Conservation (phyloP, 2,797 vertebrate genomes). For the Pitangus sulphuratus region DNA sequence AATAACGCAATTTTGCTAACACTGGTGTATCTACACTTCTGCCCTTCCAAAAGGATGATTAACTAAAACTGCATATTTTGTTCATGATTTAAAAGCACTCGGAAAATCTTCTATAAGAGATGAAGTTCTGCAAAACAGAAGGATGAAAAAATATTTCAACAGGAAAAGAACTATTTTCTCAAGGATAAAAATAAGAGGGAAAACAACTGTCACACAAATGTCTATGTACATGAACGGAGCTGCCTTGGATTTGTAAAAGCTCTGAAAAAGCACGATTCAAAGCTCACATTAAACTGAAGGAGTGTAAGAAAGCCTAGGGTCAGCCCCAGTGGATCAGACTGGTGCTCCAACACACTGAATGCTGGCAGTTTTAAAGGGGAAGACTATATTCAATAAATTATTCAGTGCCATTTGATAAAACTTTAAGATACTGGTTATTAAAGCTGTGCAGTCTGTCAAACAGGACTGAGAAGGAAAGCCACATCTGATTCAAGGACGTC, state of each 20-base stretch:
- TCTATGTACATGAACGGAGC: background rate
- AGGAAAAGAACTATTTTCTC: background rate
- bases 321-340: background rate
- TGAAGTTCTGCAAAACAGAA: background rate
- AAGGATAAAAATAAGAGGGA: background rate
- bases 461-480: rapidly evolving
- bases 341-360: background rate
- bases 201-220: background rate
- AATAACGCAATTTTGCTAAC: background rate
- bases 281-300: background rate
- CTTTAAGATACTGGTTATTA: background rate
- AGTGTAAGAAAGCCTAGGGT: background rate
- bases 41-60: background rate
- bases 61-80: background rate
- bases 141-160: background rate
- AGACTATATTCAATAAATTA: background rate
- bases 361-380: background rate
- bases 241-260: background rate
- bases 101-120: background rate
- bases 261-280: background rate
- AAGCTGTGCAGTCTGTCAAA: background rate
- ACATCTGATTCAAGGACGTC: background rate
- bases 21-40: background rate
- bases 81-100: background rate
- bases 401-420: background rate